Evolutionary conservation across 1,140 invertebrate species (phyloP).

Genomic region (Pseudomyrmex flavicornis): DNA sequence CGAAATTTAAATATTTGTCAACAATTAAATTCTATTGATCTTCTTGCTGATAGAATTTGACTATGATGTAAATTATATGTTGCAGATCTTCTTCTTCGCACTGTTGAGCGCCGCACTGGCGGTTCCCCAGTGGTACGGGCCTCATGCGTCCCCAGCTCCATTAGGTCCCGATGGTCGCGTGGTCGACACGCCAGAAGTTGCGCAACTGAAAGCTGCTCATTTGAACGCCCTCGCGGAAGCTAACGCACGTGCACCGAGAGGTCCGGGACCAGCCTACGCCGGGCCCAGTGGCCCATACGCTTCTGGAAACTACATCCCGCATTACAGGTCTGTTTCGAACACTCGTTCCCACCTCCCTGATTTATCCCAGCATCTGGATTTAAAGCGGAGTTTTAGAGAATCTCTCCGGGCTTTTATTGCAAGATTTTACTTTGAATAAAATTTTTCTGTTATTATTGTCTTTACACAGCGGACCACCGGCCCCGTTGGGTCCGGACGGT

Average conservation of each 20-base stretch:
- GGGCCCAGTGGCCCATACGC: constrained; percentile 72
- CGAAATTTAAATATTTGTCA: no score
- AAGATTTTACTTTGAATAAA: no score
- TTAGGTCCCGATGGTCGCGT: constrained; percentile 87
- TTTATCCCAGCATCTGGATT: not conserved
- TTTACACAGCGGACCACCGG: constrained; percentile 81
- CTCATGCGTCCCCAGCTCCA: constrained; percentile 82
- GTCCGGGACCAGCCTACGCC: constrained; percentile 74
- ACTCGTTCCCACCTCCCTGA: not conserved
- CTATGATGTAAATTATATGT: not conserved
- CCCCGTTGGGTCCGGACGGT: constrained; percentile 85
- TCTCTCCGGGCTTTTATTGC: not conserved
- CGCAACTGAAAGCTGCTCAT: constrained; percentile 87
- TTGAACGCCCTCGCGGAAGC: constrained; percentile 86
- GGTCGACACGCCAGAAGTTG: constrained; percentile 88
- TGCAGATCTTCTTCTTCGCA: constrained; percentile 74
- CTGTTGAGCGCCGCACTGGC: constrained; percentile 70
- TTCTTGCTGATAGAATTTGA: no score
- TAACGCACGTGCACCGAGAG: constrained; percentile 84
- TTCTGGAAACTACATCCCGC: constrained; percentile 74
- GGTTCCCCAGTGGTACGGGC: constrained; percentile 81
- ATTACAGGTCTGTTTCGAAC: constrained; percentile 76
- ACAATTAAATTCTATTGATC: no score
- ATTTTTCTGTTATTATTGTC: not conserved
- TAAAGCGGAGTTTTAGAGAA: not conserved